These are phyloP conservation scores for Serripes groenlandicus DNA, from an alignment of 2,888 invertebrate species.

Conservation along the genomic window DNA sequence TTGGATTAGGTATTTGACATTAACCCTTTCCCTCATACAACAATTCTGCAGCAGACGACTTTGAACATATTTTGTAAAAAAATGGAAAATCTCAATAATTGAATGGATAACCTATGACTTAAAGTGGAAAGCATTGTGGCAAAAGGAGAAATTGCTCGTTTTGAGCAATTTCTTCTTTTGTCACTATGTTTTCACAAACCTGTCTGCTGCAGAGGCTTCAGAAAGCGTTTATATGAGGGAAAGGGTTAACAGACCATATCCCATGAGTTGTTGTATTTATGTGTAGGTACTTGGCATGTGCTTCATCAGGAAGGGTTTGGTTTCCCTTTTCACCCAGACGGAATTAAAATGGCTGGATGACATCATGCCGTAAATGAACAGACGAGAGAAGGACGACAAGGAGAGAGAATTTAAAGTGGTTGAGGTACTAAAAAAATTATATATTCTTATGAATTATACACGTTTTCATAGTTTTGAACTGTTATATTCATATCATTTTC, in stretches of 20 bases:
- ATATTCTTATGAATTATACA: too few relatives aligned
- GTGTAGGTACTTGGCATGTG: slow-evolving; percentile 84
- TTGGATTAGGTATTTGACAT: too few relatives aligned
- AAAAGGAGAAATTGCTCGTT: neutral
- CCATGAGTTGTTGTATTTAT: neutral
- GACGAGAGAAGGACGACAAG: slow-evolving; percentile 80
- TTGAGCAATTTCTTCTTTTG: neutral
- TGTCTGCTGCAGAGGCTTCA: neutral
- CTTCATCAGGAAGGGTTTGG: slow-evolving; percentile 84
- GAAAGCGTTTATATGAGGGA: neutral
- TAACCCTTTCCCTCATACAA: too few relatives aligned
- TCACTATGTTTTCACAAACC: neutral
- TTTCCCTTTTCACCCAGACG: slow-evolving; percentile 55
- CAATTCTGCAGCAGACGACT: too few relatives aligned
- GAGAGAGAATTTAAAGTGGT: slow-evolving; percentile 71
- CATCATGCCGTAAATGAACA: slow-evolving; percentile 84
- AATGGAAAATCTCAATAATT: too few relatives aligned
- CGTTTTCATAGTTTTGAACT: too few relatives aligned
- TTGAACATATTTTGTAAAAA: too few relatives aligned
- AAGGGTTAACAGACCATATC: neutral
- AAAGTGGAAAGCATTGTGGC: neutral
- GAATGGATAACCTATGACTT: too few relatives aligned
- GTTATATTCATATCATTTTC: too few relatives aligned
- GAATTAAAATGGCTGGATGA: slow-evolving; percentile 85
- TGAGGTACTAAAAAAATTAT: too few relatives aligned